Evolutionary conservation across 2,113 vertebrate genomes (phyloP), one percentile per base, ranked within the genome.

Genomic region (Carollia perspicillata): DNA sequence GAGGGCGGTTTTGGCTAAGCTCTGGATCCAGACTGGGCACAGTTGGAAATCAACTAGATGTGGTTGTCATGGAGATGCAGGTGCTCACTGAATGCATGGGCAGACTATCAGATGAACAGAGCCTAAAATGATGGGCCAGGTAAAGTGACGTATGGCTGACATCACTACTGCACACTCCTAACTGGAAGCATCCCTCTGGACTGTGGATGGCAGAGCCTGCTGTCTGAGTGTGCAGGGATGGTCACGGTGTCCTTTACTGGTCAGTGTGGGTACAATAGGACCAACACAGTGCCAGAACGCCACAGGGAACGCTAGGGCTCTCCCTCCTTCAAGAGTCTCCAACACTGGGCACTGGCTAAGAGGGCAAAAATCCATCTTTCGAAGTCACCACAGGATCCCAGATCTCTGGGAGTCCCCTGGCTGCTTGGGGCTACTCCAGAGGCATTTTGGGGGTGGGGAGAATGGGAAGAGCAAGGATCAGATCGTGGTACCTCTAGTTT

Each of bases 401-500:
- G 28, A 16, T 2, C 10, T 60, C 33, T 5, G 0, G 35, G 33
- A 33, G 0, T 20, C 35, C 47, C 13, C 71, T 37, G 33, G 28
- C 30, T 84, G 9, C 23, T 28, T n/a, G 37, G 49, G 10, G 14
- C 65, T 49, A 8, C 18, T 72, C 11, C 23, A 8, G 86, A 47
- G 17, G 16, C 35, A 51, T 5, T 55, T 8, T 23, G 3, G 9
- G 3, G 13, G 37, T 16, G 26, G 3, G 28, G 55, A 35, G 9
- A 80, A 90, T 11, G 26, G 13, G 23, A 11, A 11, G 2, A 37
- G 12, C 6, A 6, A 23, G n/a, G 26, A 3, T 20, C 20, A 6
- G 12, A 5, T 16, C 6, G 8, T 0, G 33, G 17, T 5, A 5
- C 12, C 53, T 63, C 4, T 2, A 35, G 63, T 37, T 37, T 11